These are phyloP conservation scores for Megaceryle maxima DNA, from an alignment of 2,113 vertebrate species.

Conservation along the genomic window DNA sequence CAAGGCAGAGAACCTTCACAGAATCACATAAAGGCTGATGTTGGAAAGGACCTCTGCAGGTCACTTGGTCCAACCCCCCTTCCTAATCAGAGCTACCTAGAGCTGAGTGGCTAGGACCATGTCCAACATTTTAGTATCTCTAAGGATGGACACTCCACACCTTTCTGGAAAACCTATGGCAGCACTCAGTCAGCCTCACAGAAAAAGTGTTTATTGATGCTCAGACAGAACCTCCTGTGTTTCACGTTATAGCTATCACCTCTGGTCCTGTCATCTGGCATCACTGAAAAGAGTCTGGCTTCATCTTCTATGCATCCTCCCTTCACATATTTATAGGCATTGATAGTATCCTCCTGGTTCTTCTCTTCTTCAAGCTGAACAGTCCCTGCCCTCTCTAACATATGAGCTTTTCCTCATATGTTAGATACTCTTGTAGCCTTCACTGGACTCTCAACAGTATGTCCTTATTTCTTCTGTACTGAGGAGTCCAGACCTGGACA, in stretches of 20 bases:
- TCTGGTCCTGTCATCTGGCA: not conserved
- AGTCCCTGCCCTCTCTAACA: not conserved
- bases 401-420: not conserved
- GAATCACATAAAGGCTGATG: not conserved
- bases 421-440: not conserved
- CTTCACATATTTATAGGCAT: not conserved
- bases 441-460: not conserved
- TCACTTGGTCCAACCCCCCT: not conserved
- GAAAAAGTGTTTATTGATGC: not conserved
- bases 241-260: not conserved
- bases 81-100: not conserved
- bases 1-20: not conserved
- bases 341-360: not conserved
- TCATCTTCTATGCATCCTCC: not conserved
- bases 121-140: not conserved
- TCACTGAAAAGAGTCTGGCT: not conserved
- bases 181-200: not conserved
- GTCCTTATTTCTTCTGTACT: not conserved
- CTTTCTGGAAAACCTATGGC: not conserved
- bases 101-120: not conserved
- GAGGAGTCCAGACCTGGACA: not conserved
- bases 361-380: not conserved
- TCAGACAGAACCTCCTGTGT: not conserved
- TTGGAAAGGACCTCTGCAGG: not conserved
- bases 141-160: not conserved